Evolutionary conservation across 2,797 vertebrate genomes (phyloP).

Genomic region (Pelochelys cantorii): DNA sequence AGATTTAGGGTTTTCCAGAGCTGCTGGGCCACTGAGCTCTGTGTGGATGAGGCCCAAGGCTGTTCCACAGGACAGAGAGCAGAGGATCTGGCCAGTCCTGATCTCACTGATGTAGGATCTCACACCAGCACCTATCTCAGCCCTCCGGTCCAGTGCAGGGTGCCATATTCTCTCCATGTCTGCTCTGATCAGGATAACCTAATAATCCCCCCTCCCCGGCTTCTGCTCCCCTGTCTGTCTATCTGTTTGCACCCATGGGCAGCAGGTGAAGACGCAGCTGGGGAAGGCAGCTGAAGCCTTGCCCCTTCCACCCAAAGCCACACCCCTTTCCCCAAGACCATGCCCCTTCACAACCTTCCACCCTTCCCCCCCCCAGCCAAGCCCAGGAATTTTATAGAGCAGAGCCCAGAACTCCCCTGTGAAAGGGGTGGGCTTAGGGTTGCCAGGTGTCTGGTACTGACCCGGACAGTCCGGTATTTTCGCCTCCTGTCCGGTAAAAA

Average conservation of each 20-base stretch:
- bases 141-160: too few species aligned
- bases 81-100: background rate
- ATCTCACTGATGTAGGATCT: background rate
- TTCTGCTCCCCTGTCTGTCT: background rate
- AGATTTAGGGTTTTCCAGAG: background rate
- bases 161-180: background rate
- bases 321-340: too few species aligned
- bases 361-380: too few species aligned
- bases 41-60: background rate
- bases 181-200: background rate
- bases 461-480: too few species aligned
- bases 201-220: too few species aligned
- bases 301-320: too few species aligned
- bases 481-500: too few species aligned
- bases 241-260: background rate
- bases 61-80: background rate
- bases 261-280: too few species aligned
- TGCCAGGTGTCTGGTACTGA: too few species aligned
- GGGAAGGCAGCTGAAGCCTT: too few species aligned
- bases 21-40: background rate
- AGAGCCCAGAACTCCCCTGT: background rate
- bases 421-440: background rate
- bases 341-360: too few species aligned
- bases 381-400: background rate
- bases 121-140: background rate